Conservation (phyloP, 2,888 invertebrate genomes). For the Acanthosoma haemorrhoidale region DNA sequence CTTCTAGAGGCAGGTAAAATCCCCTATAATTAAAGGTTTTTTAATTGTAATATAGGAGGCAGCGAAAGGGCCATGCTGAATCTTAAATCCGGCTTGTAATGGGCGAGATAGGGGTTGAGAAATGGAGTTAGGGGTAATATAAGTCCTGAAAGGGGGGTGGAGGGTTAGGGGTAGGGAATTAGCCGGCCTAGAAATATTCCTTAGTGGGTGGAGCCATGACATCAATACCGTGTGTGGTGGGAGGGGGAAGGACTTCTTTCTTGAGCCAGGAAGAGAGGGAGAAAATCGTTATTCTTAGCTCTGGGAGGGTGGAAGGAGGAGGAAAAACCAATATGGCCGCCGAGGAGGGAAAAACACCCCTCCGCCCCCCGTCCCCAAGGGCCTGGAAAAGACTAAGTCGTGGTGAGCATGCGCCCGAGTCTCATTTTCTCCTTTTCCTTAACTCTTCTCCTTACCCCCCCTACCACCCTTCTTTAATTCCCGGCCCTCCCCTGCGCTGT, state of each 20-base stretch:
- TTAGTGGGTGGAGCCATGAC: slow-evolving; percentile 32
- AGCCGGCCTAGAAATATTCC: slow-evolving; percentile 34
- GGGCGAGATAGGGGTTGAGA: slow-evolving; percentile 15
- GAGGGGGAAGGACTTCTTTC: slow-evolving; percentile 32
- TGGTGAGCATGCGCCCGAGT: slow-evolving; percentile 12
- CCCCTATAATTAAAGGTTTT: slow-evolving; percentile 20
- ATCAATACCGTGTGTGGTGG: slow-evolving; percentile 33
- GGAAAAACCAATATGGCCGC: slow-evolving; percentile 42
- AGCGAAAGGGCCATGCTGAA: background rate
- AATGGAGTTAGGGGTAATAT: slow-evolving; percentile 25
- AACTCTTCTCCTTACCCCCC: slow-evolving; percentile 9
- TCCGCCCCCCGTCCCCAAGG: slow-evolving; percentile 13
- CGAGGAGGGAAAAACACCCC: slow-evolving; percentile 34
- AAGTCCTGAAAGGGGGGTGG: background rate
- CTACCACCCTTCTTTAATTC: slow-evolving; percentile 24
- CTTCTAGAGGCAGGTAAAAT: background rate
- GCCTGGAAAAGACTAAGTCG: slow-evolving; percentile 16
- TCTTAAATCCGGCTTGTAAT: slow-evolving; percentile 25
- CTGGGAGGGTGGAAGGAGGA: slow-evolving; percentile 49
- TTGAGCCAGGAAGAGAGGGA: slow-evolving; percentile 46
- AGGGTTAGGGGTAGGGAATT: slow-evolving; percentile 16
- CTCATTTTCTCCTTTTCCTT: slow-evolving; percentile 16
- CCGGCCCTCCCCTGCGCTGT: slow-evolving; percentile 30
- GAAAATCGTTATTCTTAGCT: slow-evolving; percentile 47
- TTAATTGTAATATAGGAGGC: slow-evolving; percentile 21